phyloP scores from a whole-genome alignment of 2,113 vertebrate genomes.

The Jaculus jaculus region DNA sequence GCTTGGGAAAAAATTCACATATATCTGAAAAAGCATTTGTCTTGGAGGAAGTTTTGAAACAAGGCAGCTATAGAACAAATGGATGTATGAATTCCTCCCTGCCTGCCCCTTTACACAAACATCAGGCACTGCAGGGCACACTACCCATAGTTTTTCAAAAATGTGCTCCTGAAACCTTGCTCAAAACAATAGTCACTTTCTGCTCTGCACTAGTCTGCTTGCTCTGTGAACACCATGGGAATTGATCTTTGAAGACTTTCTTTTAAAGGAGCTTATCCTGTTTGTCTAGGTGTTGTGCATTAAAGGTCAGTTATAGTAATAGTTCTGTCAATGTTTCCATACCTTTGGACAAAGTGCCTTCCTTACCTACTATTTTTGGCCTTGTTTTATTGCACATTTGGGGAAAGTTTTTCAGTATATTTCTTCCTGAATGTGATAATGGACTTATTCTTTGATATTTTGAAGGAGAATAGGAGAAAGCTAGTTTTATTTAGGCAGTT shows the following conservation, averaged over 20 bases:
- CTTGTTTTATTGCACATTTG: slow-evolving; percentile 33
- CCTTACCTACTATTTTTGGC: slow-evolving; percentile 51
- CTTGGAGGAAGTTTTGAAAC: slow-evolving; percentile 34
- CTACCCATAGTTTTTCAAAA: slow-evolving; percentile 41
- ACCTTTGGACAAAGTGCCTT: slow-evolving; percentile 26
- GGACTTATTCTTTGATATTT: not conserved
- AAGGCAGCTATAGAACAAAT: not conserved
- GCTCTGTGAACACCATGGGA: slow-evolving; percentile 43
- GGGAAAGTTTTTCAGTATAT: not conserved
- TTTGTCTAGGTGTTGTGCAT: slow-evolving; percentile 57
- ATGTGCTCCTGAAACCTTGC: slow-evolving; percentile 42
- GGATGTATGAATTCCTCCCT: not conserved
- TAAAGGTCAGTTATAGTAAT: slow-evolving; percentile 59
- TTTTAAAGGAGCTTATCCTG: slow-evolving; percentile 50
- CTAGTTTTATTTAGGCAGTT: too few species aligned
- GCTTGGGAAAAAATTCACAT: slow-evolving; percentile 48
- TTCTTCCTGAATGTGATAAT: not conserved
- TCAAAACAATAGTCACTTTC: slow-evolving; percentile 40
- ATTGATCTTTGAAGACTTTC: slow-evolving; percentile 68
- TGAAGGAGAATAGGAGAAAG: too few species aligned
- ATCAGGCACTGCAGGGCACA: not conserved
- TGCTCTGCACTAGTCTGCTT: slow-evolving; percentile 23
- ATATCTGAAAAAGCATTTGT: slow-evolving; percentile 58
- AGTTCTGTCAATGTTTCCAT: slow-evolving; percentile 59
- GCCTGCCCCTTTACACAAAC: not conserved